phyloP scores from a whole-genome alignment of 2,888 invertebrate genomes.

The Drosophila melanosoma region DNA sequence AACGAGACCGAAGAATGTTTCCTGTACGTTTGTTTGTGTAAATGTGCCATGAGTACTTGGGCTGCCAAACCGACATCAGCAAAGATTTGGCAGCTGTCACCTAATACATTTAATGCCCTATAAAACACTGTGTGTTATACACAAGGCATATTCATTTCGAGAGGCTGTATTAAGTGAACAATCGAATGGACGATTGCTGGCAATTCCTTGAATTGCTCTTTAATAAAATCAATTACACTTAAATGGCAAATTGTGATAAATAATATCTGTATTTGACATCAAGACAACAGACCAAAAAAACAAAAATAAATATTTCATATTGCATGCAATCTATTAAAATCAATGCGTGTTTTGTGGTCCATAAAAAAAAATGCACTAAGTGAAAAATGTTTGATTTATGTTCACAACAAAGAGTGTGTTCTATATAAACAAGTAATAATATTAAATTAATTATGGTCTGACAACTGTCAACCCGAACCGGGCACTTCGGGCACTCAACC shows the following conservation, averaged over 20 bases:
- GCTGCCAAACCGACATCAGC: conserved; percentile 59
- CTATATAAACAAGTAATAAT: conserved; percentile 29
- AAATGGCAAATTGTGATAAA: not conserved
- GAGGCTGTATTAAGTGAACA: not conserved
- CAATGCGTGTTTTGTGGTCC: not conserved
- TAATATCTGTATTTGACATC: not conserved
- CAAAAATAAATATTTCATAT: not conserved
- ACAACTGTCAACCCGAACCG: not conserved
- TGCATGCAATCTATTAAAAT: not conserved
- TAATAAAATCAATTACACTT: not conserved
- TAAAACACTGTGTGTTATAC: not conserved
- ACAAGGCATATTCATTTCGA: conserved; percentile 2
- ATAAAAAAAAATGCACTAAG: not conserved
- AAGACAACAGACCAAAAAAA: not conserved
- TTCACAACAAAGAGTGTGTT: not conserved
- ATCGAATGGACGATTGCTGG: conserved; percentile 2
- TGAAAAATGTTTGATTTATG: not conserved
- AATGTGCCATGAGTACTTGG: conserved; percentile 23
- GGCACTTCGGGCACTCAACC: not conserved
- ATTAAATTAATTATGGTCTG: conserved; percentile 57
- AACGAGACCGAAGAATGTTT: conserved; percentile 1
- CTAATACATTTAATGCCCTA: conserved; percentile 54
- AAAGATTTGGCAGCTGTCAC: conserved; percentile 74
- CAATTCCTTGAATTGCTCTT: not conserved
- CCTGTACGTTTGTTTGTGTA: not conserved